Evolutionary conservation across 2,113 vertebrate genomes (phyloP).

Genomic region (Muntiacus muntjak): DNA sequence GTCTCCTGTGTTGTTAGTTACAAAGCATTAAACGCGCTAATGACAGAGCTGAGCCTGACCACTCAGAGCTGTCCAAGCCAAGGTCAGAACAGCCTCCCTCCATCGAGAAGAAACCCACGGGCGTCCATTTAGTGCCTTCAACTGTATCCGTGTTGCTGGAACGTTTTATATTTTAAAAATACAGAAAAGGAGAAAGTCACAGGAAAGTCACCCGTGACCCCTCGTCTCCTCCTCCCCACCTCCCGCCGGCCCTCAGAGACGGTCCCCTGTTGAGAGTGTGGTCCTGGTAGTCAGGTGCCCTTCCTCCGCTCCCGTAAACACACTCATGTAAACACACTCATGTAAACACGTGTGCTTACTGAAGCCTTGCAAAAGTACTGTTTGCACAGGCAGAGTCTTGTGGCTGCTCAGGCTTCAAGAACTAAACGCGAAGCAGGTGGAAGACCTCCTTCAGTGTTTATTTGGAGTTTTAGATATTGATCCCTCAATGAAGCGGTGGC

Average conservation of each 20-base stretch:
- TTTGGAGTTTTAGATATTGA: constrained; percentile 54
- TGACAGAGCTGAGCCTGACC: not conserved
- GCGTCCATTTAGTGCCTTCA: not conserved
- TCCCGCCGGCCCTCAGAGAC: not conserved
- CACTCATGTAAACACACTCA: accelerated
- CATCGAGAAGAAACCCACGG: not conserved
- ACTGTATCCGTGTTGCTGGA: not conserved
- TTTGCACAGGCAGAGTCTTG: not conserved
- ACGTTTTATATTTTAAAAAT: constrained; percentile 51
- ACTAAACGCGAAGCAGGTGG: constrained; percentile 15
- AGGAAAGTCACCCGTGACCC: accelerated
- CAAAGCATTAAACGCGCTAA: not conserved
- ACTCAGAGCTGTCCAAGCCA: not conserved
- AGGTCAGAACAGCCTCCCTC: not conserved
- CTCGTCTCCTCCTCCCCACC: accelerated
- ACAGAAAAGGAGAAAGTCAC: not conserved
- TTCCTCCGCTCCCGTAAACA: not conserved
- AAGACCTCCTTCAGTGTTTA: constrained; percentile 28
- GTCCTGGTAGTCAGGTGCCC: accelerated
- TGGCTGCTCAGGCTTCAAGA: constrained; percentile 41
- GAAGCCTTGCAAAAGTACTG: not conserved
- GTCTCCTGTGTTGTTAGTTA: not conserved
- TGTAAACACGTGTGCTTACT: accelerated
- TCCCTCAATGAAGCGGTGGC: constrained; percentile 34
- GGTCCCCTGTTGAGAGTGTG: accelerated